phyloP scores from a whole-genome alignment of 2,113 vertebrate species.

The Solea solea region DNA sequence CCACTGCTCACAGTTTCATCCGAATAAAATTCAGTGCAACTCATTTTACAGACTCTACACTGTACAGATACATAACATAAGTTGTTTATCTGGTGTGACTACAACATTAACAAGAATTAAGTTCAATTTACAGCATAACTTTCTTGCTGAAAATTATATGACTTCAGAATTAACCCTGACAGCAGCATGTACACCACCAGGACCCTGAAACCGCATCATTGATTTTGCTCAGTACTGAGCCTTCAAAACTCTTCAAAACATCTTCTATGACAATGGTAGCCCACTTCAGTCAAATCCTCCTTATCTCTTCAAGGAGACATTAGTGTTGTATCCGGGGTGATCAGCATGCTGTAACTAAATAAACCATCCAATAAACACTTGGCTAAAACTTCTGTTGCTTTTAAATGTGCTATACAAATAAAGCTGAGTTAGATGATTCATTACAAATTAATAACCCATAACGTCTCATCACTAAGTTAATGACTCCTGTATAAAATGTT shows the following conservation, averaged over 20 bases:
- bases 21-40: not conserved
- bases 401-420: not conserved
- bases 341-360: no score
- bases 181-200: not conserved
- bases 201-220: not conserved
- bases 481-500: not conserved
- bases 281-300: not conserved
- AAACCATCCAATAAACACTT: not conserved
- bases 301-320: not conserved
- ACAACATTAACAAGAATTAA: not conserved
- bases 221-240: not conserved
- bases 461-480: not conserved
- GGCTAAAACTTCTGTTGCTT: not conserved
- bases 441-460: not conserved
- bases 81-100: not conserved
- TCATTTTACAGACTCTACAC: not conserved
- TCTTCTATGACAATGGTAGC: not conserved
- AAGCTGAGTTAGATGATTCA: not conserved
- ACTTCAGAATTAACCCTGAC: not conserved
- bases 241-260: not conserved
- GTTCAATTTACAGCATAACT: not conserved
- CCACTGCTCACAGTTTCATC: not conserved
- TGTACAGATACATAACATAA: not conserved
- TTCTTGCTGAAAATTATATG: not conserved
- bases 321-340: no score